Evolutionary conservation across 2,888 invertebrate species (phyloP), one percentile per base, ranked within the genome.

Genomic region (Tetragonula carbonaria): DNA sequence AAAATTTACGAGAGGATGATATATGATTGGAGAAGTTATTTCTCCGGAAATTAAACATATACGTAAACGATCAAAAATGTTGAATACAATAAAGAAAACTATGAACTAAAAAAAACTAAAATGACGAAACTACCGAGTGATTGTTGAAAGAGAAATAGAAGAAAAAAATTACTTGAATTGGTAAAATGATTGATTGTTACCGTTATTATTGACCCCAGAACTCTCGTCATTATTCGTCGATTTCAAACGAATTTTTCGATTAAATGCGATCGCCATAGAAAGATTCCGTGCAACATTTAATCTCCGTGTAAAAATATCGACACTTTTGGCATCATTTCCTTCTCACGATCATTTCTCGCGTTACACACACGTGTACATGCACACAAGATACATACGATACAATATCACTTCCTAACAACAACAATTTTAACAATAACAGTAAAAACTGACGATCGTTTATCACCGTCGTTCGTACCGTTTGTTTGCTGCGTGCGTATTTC

Each of bases 261-360:
- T 28, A 18, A 18, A 68, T 23, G 70, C 53, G 70, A 18, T 28
- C 13, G 21, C 13, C 13, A 33, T 18, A 5, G 28, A 68, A 33
- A 11, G 8, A 4, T 28, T 50, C 53, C 53, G 28, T 53, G 53
- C 6, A 23, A 28, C n/a, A 51, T 23, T n/a, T n/a, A 66, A n/a
- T 70, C 28, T 53, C 2, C 68, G 28, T 45, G 72, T 16, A 59
- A 72, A 72, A 72, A 59, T 72, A 72, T 59, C 21, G 57, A 16
- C 57, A 38, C 28, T 38, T 59, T 45, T 23, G 21, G 18, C 55
- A 23, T 53, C 16, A 5, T 62, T 62, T 62, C 23, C 14, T 23
- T 6, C 2, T 33, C 33, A 23, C 38, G 38, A 38, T 38, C 38
- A 16, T 62, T 62, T 62, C 62, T 28, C 28, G 23, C 62, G 6